These are phyloP conservation scores for Acromyrmex echinatior DNA, from an alignment of 1,140 invertebrate genomes.

Conservation along the genomic window DNA sequence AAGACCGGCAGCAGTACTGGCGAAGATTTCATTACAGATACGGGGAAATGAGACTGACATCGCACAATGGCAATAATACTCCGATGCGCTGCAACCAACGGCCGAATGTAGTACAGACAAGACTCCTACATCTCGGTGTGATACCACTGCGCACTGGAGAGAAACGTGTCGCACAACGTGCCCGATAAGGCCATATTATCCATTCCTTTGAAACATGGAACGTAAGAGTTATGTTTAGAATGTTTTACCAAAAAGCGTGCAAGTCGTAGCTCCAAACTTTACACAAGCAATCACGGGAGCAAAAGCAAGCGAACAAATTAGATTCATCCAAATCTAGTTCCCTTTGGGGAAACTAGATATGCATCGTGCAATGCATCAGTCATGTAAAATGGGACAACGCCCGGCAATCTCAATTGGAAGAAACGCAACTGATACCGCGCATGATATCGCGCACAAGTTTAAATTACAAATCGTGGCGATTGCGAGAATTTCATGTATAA, in stretches of 20 bases:
- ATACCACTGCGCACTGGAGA: not conserved
- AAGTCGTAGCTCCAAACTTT: not conserved
- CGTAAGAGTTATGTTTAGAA: slow-evolving; percentile 2
- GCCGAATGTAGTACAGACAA: slow-evolving; percentile 31
- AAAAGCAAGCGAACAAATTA: not conserved
- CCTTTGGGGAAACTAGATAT: not conserved
- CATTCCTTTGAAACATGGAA: slow-evolving; percentile 32
- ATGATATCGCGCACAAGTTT: not conserved
- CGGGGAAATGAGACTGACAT: slow-evolving; percentile 79
- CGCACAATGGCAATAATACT: slow-evolving; percentile 80
- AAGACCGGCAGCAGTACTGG: slow-evolving; percentile 51
- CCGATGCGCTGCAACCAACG: slow-evolving; percentile 67
- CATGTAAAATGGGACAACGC: not conserved
- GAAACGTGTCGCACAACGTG: slow-evolving; percentile 27
- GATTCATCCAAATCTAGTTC: not conserved
- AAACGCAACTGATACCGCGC: not conserved
- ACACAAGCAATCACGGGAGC: not conserved
- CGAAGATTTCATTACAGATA: slow-evolving; percentile 84
- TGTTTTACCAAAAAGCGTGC: not conserved
- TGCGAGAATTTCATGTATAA: not conserved
- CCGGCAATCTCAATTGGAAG: not conserved
- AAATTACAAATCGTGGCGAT: not conserved
- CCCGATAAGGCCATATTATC: slow-evolving; percentile 44
- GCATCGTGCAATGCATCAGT: not conserved
- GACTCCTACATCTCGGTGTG: slow-evolving; percentile 10